Percentiles rank a stretch among this genome's conserved stretches.
Evolutionary conservation across 2,113 vertebrate genomes (phyloP).

Genomic region (Megaleporinus macrocephalus): DNA sequence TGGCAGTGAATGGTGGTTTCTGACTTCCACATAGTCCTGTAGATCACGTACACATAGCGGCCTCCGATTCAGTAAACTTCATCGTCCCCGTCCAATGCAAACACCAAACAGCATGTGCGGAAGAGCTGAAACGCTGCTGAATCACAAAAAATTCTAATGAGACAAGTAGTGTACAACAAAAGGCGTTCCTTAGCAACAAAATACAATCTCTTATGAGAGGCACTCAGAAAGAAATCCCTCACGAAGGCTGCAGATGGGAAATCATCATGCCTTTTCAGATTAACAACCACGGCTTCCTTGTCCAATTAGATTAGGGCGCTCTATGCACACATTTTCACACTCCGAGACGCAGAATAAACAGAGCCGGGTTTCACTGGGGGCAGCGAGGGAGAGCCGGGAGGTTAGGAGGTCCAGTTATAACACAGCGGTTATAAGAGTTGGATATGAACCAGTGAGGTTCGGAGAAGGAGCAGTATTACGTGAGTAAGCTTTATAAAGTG

Average conservation of each 20-base stretch:
- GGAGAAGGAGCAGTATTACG: too few species aligned
- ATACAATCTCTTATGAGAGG: constrained; percentile 70
- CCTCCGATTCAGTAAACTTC: too few species aligned
- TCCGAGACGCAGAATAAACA: not conserved
- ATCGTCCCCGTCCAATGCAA: not conserved
- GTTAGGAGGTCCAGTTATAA: not conserved
- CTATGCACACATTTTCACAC: constrained; percentile 18
- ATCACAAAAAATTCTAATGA: constrained; percentile 77
- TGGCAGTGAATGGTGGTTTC: too few species aligned
- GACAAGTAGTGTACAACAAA: constrained; percentile 68
- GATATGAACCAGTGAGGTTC: not conserved
- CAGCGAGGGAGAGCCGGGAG: not conserved
- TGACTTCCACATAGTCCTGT: too few species aligned
- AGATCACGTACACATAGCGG: too few species aligned
- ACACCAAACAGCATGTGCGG: not conserved
- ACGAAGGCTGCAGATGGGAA: constrained; percentile 67
- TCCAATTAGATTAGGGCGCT: constrained; percentile 30
- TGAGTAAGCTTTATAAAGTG: too few species aligned
- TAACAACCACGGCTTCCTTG: constrained; percentile 22
- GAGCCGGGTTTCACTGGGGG: not conserved
- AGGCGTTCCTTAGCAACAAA: constrained; percentile 79
- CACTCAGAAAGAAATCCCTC: constrained; percentile 74
- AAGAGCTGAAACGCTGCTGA: not conserved
- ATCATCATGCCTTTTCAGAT: constrained; percentile 33
- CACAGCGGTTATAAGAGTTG: not conserved